These are phyloP conservation scores for Charanyca ferruginea DNA, from an alignment of 2,888 invertebrate genomes.

Conservation along the genomic window DNA sequence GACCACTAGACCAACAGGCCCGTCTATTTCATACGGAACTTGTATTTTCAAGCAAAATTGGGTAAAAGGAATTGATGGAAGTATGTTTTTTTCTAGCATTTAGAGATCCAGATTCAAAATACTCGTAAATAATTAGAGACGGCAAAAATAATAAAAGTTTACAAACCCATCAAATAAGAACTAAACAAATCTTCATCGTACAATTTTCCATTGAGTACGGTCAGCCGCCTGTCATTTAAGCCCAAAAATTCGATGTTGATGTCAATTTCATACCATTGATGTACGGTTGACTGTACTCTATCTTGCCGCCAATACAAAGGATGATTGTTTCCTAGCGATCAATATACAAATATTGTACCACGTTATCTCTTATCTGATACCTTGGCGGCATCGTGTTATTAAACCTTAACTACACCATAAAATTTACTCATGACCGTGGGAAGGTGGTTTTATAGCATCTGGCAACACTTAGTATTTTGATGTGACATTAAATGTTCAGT, in stretches of 20 bases:
- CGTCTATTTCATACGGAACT: constrained; percentile 47
- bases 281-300: not conserved
- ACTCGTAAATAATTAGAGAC: not conserved
- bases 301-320: constrained; percentile 61
- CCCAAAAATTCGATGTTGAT: not conserved
- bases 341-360: constrained; percentile 76
- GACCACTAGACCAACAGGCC: too few species aligned
- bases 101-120: too few species aligned
- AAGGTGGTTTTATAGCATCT: constrained; percentile 47
- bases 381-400: constrained; percentile 60
- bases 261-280: not conserved
- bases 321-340: constrained; percentile 77
- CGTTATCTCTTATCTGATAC: constrained; percentile 69
- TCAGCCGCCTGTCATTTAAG: not conserved
- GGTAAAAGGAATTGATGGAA: not conserved
- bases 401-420: constrained; percentile 61
- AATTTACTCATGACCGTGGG: constrained; percentile 65
- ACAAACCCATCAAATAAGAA: too few species aligned
- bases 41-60: constrained; percentile 6
- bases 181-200: too few species aligned
- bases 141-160: too few species aligned
- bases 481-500: constrained; percentile 21
- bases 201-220: not conserved
- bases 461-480: constrained; percentile 9
- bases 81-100: not conserved